Evolutionary conservation across 2,113 vertebrate species (phyloP), one percentile per base, ranked within the genome.

Genomic region (Paramisgurnus dabryanus): DNA sequence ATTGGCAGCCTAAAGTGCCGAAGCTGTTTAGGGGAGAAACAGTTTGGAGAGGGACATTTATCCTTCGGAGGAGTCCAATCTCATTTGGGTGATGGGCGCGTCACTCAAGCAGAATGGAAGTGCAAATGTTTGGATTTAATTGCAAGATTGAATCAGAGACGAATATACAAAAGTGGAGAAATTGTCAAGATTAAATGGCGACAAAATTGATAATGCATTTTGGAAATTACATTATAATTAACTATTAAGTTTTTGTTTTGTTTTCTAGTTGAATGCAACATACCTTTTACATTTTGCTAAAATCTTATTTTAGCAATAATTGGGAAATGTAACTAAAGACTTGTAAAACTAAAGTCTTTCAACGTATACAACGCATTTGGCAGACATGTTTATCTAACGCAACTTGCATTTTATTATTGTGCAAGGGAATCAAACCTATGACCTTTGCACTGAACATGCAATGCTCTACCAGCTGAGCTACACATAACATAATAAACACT

Each of bases 21-120:
- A 85, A 86, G 76, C 65, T 81, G 67, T 87, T 87, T 79, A 79
- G 68, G 65, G 63, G 69, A 72, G 57, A 73, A 57, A 79, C 73
- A 64, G 50, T 58, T 64, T 57, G 63, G 61, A 76, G 57, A 67
- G 53, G 77, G 53, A 34, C 17, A 11, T 67, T 47, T 27, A 74
- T 83, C 79, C 76, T 72, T 76, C 55, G 57, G 57, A 76, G 12
- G 6, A 63, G 50, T 58, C 39, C 67, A 58, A 64, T 83, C 76
- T 81, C 82, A 83, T 86, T 83, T 82, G 60, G 55, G 70, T 81
- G 81, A 83, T 73, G 79, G 65, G 58, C 22, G 22, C 66, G 50
- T 72, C 69, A 61, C 39, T 53, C 13, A 39, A 67, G 22, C 81
- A 66, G 67, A 68, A 64, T 53, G 58, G 67, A 66, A 70, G 78